Percentiles rank a stretch among this genome's conserved stretches.
phyloP scores from a whole-genome alignment of 2,797 vertebrate genomes.

The Buphagus erythrorhynchus region DNA sequence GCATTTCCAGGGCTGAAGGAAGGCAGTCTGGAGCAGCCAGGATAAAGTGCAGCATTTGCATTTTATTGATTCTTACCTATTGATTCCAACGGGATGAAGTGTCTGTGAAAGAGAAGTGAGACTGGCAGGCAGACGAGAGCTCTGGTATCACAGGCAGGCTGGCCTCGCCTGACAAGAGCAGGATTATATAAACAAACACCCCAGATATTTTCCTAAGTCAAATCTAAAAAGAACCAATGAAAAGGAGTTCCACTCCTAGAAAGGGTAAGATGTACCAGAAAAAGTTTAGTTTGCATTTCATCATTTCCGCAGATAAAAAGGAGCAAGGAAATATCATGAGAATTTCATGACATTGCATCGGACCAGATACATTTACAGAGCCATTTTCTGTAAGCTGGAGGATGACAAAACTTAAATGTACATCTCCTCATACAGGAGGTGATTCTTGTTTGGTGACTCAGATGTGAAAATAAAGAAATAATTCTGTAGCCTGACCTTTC shows the following conservation, averaged over 20 bases:
- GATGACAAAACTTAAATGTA: background rate
- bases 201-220: background rate
- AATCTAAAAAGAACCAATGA: background rate
- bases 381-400: background rate
- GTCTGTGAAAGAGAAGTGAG: slow-evolving; percentile 53
- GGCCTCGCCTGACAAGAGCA: background rate
- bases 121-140: slow-evolving; percentile 35
- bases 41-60: slow-evolving; percentile 66
- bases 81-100: slow-evolving; percentile 69
- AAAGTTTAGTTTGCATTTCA: background rate
- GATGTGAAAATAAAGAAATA: background rate
- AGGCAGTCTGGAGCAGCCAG: slow-evolving; percentile 26
- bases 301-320: background rate
- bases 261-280: background rate
- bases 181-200: background rate
- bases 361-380: background rate
- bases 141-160: background rate
- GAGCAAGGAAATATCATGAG: background rate
- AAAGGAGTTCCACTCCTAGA: background rate
- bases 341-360: background rate
- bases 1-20: slow-evolving; percentile 24
- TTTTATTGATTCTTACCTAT: slow-evolving; percentile 74
- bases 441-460: background rate
- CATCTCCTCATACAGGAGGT: background rate
- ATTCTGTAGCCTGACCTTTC: background rate